phyloP scores from a whole-genome alignment of 2,113 vertebrate species.

The Bubo blakistoni region DNA sequence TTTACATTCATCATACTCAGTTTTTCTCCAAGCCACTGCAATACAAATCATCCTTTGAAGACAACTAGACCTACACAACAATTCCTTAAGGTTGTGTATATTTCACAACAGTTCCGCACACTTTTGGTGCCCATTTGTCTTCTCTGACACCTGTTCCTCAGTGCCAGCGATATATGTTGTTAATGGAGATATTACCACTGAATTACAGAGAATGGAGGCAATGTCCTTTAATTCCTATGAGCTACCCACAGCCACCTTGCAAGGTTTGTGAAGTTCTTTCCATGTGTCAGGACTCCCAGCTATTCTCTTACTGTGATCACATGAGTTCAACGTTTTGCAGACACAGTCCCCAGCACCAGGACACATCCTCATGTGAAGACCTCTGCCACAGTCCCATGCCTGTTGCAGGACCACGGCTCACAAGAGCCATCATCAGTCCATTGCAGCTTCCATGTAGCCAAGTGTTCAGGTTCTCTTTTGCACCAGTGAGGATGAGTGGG shows the following conservation, averaged over 20 bases:
- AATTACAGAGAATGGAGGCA: not conserved
- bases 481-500: not conserved
- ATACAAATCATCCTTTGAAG: not conserved
- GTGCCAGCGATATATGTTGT: not conserved
- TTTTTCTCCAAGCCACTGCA: not conserved
- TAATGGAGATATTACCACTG: not conserved
- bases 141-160: not conserved
- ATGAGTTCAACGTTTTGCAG: not conserved
- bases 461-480: not conserved
- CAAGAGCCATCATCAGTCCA: rapidly evolving
- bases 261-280: not conserved
- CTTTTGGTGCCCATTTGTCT: not conserved
- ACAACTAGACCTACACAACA: not conserved
- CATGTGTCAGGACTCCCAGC: not conserved
- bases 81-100: not conserved
- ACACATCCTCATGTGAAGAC: not conserved
- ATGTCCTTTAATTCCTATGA: not conserved
- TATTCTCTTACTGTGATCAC: not conserved
- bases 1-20: conserved; percentile 1
- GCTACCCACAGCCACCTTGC: not conserved
- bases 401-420: rapidly evolving
- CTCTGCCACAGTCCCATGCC: not conserved
- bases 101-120: not conserved
- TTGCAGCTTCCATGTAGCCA: not conserved
- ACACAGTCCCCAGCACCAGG: not conserved